Evolutionary conservation across 2,797 vertebrate genomes (phyloP).

Genomic region (Sparus aurata): DNA sequence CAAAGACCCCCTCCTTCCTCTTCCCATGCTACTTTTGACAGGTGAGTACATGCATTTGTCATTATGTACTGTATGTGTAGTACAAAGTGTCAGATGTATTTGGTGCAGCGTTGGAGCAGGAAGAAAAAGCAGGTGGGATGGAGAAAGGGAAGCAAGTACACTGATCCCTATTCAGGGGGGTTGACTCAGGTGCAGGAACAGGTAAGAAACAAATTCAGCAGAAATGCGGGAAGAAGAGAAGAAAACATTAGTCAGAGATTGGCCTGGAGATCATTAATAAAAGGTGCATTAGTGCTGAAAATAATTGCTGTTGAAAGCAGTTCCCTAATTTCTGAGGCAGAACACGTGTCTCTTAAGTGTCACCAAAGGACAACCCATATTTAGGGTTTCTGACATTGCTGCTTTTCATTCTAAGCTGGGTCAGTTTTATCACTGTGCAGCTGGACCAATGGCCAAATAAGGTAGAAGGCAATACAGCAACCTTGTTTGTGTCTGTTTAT

Average conservation of each 20-base stretch:
- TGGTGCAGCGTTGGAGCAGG: conserved; percentile 21
- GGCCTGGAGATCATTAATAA: conserved; percentile 21
- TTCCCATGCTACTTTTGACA: conserved; percentile 33
- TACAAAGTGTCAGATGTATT: conserved; percentile 19
- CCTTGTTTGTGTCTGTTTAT: conserved; percentile 83
- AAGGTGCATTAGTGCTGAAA: not conserved
- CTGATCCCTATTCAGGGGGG: conserved; percentile 16
- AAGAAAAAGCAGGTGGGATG: conserved; percentile 37
- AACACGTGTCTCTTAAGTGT: conserved; percentile 10
- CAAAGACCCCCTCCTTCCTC: conserved; percentile 18
- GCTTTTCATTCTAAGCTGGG: conserved; percentile 34
- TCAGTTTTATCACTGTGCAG: conserved; percentile 19
- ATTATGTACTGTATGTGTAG: conserved; percentile 1
- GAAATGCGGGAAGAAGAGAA: conserved; percentile 25
- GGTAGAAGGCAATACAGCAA: conserved; percentile 67
- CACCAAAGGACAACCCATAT: conserved; percentile 15
- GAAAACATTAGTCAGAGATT: conserved; percentile 16
- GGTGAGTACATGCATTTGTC: conserved; percentile 62
- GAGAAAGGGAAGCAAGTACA: conserved; percentile 23
- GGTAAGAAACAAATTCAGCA: conserved; percentile 42
- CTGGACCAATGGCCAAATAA: conserved; percentile 80
- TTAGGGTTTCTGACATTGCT: conserved; percentile 28
- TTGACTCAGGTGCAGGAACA: conserved; percentile 30
- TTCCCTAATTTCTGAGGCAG: conserved; percentile 22
- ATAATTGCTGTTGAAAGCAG: conserved; percentile 14